Conservation (phyloP, 2,113 vertebrate species). For the Nothobranchius furzeri region DNA sequence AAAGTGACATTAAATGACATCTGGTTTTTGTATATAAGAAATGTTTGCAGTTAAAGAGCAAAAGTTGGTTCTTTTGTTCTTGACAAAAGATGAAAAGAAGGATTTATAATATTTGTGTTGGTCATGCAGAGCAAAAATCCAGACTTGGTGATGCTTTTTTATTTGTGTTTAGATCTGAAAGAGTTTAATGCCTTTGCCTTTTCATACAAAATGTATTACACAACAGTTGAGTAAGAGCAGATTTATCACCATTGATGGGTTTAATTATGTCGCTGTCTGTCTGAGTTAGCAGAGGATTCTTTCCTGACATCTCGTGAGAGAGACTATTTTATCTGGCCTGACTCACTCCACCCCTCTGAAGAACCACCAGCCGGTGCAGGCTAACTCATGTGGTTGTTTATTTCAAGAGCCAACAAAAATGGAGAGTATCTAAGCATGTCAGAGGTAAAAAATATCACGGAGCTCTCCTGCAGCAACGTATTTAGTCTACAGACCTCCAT, state of each 20-base stretch:
- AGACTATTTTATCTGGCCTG: too few relatives aligned
- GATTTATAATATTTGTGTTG: too few relatives aligned
- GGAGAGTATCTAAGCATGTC: too few relatives aligned
- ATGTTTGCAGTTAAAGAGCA: not conserved
- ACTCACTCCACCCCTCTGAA: not conserved
- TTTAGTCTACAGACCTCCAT: conserved; percentile 1
- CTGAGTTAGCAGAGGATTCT: conserved; percentile 27
- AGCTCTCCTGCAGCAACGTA: not conserved
- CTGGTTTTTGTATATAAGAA: not conserved
- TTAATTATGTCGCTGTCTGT: conserved; percentile 25
- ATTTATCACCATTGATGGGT: conserved; percentile 13
- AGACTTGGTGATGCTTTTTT: too few relatives aligned
- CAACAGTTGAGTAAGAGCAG: conserved; percentile 42
- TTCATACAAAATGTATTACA: not conserved
- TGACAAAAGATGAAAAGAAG: not conserved
- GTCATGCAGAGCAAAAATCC: too few relatives aligned
- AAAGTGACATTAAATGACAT: not conserved
- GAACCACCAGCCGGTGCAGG: not conserved
- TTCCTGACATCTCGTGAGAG: not conserved
- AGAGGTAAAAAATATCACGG: too few relatives aligned
- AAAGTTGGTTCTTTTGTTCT: not conserved
- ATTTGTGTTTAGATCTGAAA: too few relatives aligned
- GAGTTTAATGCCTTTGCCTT: too few relatives aligned
- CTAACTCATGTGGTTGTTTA: too few relatives aligned
- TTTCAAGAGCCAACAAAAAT: too few relatives aligned